Percentiles rank a stretch among this genome's conserved stretches.
phyloP scores from a whole-genome alignment of 2,113 vertebrate genomes.

The Chaetorhynchus papuensis region DNA sequence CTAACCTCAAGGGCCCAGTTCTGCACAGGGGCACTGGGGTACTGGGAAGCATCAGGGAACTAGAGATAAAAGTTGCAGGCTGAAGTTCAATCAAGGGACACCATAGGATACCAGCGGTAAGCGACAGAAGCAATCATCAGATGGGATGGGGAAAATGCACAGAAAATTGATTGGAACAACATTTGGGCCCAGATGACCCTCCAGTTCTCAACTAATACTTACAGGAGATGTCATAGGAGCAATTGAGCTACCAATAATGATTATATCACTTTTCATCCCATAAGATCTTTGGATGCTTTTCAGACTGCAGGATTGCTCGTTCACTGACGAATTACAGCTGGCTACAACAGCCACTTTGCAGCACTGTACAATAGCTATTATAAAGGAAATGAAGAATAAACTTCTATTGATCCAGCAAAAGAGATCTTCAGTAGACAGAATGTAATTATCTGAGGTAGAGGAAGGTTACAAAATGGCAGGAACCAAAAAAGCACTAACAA shows the following conservation, averaged over 20 bases:
- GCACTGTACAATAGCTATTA: neutral
- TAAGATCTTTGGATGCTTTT: neutral
- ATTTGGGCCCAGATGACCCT: neutral
- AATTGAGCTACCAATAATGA: conserved; percentile 8
- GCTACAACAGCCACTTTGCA: neutral
- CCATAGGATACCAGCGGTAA: neutral
- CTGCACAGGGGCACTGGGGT: neutral
- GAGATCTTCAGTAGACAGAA: neutral
- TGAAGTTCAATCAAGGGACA: neutral
- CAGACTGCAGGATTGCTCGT: conserved; percentile 1
- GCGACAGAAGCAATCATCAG: neutral
- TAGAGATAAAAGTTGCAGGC: neutral
- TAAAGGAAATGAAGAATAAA: conserved; percentile 53
- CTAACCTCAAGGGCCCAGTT: neutral
- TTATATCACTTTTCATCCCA: neutral
- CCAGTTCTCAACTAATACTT: neutral
- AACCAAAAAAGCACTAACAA: neutral
- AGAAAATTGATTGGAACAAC: conserved; percentile 12
- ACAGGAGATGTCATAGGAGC: conserved; percentile 21
- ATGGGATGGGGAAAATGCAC: neutral
- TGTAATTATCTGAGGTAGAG: neutral
- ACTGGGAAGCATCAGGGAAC: neutral
- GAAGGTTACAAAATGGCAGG: neutral
- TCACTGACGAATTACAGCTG: neutral
- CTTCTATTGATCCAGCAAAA: conserved; percentile 26